Evolutionary conservation across 2,888 invertebrate genomes (phyloP), one percentile per base, ranked within the genome.

Genomic region (Troides oblongomaculatus): DNA sequence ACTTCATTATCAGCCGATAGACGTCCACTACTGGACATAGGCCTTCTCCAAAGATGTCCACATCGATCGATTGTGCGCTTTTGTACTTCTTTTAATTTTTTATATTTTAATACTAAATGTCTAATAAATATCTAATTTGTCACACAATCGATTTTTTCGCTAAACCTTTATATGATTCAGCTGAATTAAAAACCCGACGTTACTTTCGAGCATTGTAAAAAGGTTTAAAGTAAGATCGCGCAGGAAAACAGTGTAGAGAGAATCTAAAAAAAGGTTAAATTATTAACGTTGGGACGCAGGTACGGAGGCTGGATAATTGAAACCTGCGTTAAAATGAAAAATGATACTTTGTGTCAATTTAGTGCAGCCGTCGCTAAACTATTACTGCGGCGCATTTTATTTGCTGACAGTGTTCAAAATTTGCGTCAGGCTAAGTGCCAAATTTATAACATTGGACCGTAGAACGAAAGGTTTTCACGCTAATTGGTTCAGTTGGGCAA

Each of bases 391-490:
- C 83, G 85, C 87, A 83, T 85, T 90, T 87, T 88, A 90, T 91
- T 88, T 88, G 88, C 87, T 87, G 90, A 89, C 87, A 87, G 83
- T 82, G 83, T 78, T 87, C 86, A 87, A 92, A 91, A 91, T 92
- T 90, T 91, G 86, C 88, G 90, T 90, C 90, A 90, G 91, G 89
- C 90, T 88, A 89, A 91, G 91, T 90, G 92, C 92, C 92, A 92
- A 92, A 92, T 91, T 92, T 92, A 89, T 89, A 89, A 89, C 89
- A 87, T 88, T 85, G 87, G 84, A 86, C 79, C 81, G 83, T 85
- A 85, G 83, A 85, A 85, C 82, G 82, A 83, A 87, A 87, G 87
- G 89, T 90, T 92, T 90, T 90, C 86, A 84, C 90, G 79, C 89
- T 92, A 92, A 92, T 92, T 92, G 92, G 87, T 90, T 85, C 81